Evolutionary conservation across 2,888 invertebrate genomes (phyloP), one percentile per base, ranked within the genome.

Genomic region (Stenodema calcarata): DNA sequence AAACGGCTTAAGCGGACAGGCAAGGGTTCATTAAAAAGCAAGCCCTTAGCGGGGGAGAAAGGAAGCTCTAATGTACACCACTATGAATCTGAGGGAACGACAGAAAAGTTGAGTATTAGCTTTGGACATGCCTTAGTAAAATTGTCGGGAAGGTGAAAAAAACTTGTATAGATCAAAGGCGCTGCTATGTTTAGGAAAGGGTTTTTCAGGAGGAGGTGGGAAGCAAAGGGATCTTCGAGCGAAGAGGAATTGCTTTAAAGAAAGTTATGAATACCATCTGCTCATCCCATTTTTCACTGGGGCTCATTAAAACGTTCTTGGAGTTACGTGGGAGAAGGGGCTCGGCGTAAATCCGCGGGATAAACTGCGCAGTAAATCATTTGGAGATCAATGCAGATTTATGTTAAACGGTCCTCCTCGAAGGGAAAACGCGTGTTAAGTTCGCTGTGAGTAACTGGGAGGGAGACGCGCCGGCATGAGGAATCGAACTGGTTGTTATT

Each of bases 241-340:
- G 18, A 54, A 18, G 54, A 54, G 54, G 54, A 30, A 73, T 54
- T 18, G 54, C 54, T 18, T 54, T 54, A 23, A 79, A 47, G 79
- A 79, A 47, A 79, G 79, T 79, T 79, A 79, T 50, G 79, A 47
- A 79, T 79, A 79, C 79, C 79, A 79, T 79, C 79, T 79, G 79
- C 50, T 79, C 79, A 23, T 50, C 27, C 47, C 79, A 79, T 79
- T 79, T 79, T 79, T 79, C 79, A 79, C 50, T 47, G 42, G 50
- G 79, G 79, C 79, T 79, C 79, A 79, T 79, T 79, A 79, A 79
- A 79, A 42, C 47, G 50, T 42, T 79, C 28, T 23, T 50, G 28
- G 47, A 12, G 28, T 47, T 23, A 50, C 47, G 79, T 28, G 28
- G 79, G 79, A 47, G 27, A 28, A 11, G 35, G 76, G 18, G 42